These are phyloP conservation scores for Rhizoglyphus robini DNA, from an alignment of 1,140 invertebrate genomes.

Conservation along the genomic window DNA sequence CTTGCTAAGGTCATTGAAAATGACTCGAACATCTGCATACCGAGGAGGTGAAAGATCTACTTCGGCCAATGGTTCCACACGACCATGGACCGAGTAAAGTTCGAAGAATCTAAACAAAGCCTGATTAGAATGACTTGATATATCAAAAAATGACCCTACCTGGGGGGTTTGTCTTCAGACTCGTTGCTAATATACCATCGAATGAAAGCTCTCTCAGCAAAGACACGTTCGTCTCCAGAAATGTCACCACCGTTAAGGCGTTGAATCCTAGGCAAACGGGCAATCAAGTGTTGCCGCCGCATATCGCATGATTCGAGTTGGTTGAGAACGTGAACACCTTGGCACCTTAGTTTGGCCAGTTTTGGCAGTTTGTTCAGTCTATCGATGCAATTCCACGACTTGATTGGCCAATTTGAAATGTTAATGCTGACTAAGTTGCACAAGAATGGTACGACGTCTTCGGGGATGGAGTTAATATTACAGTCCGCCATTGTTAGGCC, in stretches of 20 bases:
- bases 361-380: conserved; percentile 61
- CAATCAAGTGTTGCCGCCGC: conserved; percentile 65
- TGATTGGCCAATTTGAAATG: conserved; percentile 62
- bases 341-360: conserved; percentile 63
- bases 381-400: conserved; percentile 75
- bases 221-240: conserved; percentile 63
- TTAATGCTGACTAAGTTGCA: conserved; percentile 60
- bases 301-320: conserved; percentile 47
- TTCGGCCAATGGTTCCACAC: conserved; percentile 68
- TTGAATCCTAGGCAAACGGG: conserved; percentile 64
- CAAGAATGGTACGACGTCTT: conserved; percentile 34
- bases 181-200: conserved; percentile 63
- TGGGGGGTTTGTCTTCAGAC: conserved; percentile 24
- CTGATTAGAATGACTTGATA: background rate
- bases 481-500: conserved; percentile 71
- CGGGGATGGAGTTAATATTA: conserved; percentile 48
- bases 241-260: conserved; percentile 75
- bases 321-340: conserved; percentile 42
- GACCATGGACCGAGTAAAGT: conserved; percentile 62
- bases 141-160: conserved; percentile 21
- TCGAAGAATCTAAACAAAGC: conserved; percentile 52
- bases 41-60: conserved; percentile 70
- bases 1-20: conserved; percentile 53
- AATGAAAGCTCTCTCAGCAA: conserved; percentile 83
- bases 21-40: conserved; percentile 65